Base-by-base conservation (phyloP, 2,113 vertebrate species). In the Ornithorhynchus anatinus region DNA sequence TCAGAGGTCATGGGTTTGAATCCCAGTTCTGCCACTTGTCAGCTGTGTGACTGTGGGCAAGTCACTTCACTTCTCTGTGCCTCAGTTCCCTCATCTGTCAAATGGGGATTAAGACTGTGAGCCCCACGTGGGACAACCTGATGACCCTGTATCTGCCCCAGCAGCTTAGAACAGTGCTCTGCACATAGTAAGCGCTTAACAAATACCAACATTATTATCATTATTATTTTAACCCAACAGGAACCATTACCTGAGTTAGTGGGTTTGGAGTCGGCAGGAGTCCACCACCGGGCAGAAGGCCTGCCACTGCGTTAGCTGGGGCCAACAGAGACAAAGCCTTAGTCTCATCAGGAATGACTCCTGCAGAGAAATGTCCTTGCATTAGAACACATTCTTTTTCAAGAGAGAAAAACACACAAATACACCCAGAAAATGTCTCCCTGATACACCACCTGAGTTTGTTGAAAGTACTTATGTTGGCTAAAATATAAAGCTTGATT, bases 311-410 rank as follows among this genome's bases (percentile, higher is more conserved):
- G 86, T 99, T 99, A 91, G 98, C 98, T 92, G 98, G 98, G 89
- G 98, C 98, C 92, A 99, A 91, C 90, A 99, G 94, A 87, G 98
- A 98, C 93, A 99, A 95, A 92, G 97, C 97, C 95, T 99, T 99
- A 92, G 97, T 96, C 92, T 99, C 98, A 94, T 99, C 98, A 92
- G 98, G 98, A 96, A 99, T 99, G 84, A 99, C 95, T 96, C 97
- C 98, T 99, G 95, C 92, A 96, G 94, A 91, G 84, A 94, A 93
- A 96, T 40, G 92, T 79, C 80, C 86, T 67, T 6, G 92, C 92
- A 92, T 97, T 94, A 97, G 91, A 84, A 75, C 0, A 59, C 81
- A 75, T 38, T n/a, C 88, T 79, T 71, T 54, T 64, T 20, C 53
- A 60, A 89, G 68, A 85, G 84, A 95, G 93, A 93, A 90, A 90